Base-by-base conservation (phyloP, 2,888 invertebrate species). In the Adelognathus sp. region DNA sequence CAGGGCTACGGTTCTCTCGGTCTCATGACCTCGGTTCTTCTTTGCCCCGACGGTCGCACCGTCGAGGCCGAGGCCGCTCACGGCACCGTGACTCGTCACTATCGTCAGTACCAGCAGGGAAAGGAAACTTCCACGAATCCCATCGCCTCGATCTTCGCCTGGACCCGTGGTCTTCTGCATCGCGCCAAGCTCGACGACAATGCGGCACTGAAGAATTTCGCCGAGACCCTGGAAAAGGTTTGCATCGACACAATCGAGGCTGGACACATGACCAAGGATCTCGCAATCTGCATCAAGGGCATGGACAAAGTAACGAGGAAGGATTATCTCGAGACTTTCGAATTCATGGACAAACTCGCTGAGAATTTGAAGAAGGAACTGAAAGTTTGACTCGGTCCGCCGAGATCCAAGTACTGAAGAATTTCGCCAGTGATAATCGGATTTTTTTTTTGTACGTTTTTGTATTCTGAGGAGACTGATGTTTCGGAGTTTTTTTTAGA, bases 111-210 rank as follows among this genome's bases (percentile, higher is more conserved):
- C 92, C 95, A 97, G 92, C 94, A 98, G 94, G 99, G 99, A 82
- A 97, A 98, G 91, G 99, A 99, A 92, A 99, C 99, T 0, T 99
- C 99, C 31, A 99, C 99, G 61, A 99, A 99, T 92, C 98, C 99
- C 0, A 99, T 99, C 88, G 99, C 99, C 21, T 99, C 99, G 0
- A 99, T 99, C 88, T 99, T 98, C 92, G 99, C 99, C 1, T 99
- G 99, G 99, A 98, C 98, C 0, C 94, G 96, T 85, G 99, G 99
- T 56, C 93, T 99, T 3, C 92, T 97, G 64, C 99, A 99, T 90
- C 95, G 99, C 75, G 99, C 99, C 74, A 97, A 98, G 89, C 93
- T 99, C 81, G 99, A 99, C 90, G 93, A 95, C 84, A 99, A 99
- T 89, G 88, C 92, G 5, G 93, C 93, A 60, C 93, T 99, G 56